Percentiles rank a stretch among this genome's conserved stretches.
Conservation (phyloP, 2,888 invertebrate genomes). For the Vannuccia rotundouncinata region DNA sequence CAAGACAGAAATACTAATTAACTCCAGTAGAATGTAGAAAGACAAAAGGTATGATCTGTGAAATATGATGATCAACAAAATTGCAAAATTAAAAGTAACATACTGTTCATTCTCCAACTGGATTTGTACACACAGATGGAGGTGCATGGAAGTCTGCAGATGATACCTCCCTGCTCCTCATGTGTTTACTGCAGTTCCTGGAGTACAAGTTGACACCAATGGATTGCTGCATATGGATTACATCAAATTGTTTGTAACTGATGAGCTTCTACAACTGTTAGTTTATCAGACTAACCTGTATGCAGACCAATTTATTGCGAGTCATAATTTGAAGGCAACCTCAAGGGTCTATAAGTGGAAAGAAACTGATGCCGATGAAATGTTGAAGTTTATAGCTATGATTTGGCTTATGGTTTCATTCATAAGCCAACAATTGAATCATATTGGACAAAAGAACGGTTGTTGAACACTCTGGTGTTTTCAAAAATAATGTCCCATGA, state of each 20-base stretch:
- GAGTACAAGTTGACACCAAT: background rate
- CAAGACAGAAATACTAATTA: no score
- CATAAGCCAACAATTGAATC: conserved; percentile 17
- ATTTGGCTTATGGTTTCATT: conserved; percentile 20
- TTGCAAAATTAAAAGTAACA: no score
- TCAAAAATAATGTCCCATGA: background rate
- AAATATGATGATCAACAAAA: no score
- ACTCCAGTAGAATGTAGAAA: no score
- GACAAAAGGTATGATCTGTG: no score
- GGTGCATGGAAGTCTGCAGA: background rate
- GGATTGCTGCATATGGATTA: background rate
- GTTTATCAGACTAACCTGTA: background rate
- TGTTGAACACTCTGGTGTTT: conserved; percentile 6
- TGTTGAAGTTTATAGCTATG: conserved; percentile 9
- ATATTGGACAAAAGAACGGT: conserved; percentile 1
- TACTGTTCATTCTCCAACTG: conserved; percentile 2
- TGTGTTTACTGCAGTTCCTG: conserved; percentile 5
- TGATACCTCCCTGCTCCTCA: conserved; percentile 16
- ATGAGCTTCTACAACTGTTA: conserved; percentile 9
- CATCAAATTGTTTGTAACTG: conserved; percentile 25
- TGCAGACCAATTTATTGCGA: conserved; percentile 7
- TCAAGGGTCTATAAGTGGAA: background rate
- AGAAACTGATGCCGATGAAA: conserved; percentile 6
- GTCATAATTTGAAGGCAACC: background rate
- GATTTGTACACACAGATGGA: background rate